Evolutionary conservation across 2,797 vertebrate genomes (phyloP).

Genomic region (Danio jaintianensis): DNA sequence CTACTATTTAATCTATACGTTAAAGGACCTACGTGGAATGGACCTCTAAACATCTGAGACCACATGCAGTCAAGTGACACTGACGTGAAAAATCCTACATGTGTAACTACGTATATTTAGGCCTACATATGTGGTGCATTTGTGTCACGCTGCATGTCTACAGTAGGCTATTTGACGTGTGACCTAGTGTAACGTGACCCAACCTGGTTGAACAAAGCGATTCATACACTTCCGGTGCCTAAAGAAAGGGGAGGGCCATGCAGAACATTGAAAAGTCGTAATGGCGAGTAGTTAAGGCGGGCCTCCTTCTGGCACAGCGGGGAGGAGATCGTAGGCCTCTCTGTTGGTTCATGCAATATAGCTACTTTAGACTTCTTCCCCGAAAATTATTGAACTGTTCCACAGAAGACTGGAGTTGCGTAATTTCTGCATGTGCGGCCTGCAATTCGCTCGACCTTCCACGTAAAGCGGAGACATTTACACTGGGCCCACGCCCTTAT

Average conservation of each 20-base stretch:
- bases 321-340: conserved; percentile 26
- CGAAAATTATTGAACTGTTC: background rate
- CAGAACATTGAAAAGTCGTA: conserved; percentile 35
- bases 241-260: conserved; percentile 40
- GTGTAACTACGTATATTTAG: background rate
- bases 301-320: conserved; percentile 14
- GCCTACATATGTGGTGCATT: background rate
- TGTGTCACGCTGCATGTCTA: background rate
- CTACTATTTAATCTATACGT: background rate
- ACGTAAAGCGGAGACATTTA: conserved; percentile 27
- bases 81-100: background rate
- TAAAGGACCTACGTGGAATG: too few relatives aligned
- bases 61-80: background rate
- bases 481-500: conserved; percentile 40
- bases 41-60: background rate
- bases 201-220: conserved; percentile 30
- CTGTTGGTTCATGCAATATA: conserved; percentile 13
- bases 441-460: conserved; percentile 18
- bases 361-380: background rate
- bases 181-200: conserved; percentile 22
- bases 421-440: conserved; percentile 15
- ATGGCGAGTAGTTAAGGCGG: conserved; percentile 41
- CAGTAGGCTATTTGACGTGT: conserved; percentile 1
- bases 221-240: conserved; percentile 46
- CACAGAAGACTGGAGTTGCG: background rate